Base-by-base conservation (phyloP, 2,113 vertebrate genomes). In the Eubucco bourcierii region DNA sequence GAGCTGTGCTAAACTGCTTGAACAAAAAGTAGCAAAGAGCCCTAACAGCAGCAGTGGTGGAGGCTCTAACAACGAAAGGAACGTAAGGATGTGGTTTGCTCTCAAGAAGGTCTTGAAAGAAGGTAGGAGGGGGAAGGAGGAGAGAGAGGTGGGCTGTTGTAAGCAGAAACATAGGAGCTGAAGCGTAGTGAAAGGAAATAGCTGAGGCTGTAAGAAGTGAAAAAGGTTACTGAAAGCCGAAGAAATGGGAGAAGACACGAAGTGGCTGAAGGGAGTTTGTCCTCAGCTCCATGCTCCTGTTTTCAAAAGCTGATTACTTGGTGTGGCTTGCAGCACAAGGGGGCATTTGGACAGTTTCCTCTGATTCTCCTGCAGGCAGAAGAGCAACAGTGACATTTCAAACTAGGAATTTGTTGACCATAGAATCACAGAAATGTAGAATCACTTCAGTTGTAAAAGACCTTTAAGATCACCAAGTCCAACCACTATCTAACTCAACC, bases 81-180 rank as follows among this genome's bases (percentile, higher is more conserved):
- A 81, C 13, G 0, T 76, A 84, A 96, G 96, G 95, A 96, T 95
- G 96, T 96, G 95, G 95, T 95, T 96, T 96, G 70, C 77, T 80
- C 63, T 91, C 17, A 17, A 91, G 80, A 90, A 93, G 58, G 58
- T 81, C 78, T 90, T 94, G 81, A 95, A 94, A 94, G 91, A 78
- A 86, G 44, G 53, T 83, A 58, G 84, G 87, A 91, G 91, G 88
- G 94, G 73, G 66, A 81, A 90, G 84, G 58, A 93, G 82, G 50
- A 81, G 52, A 93, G 82, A 87, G 73, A 75, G 91, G 87, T 95
- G 93, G 95, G 92, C 95, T 95, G 92, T 83, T 80, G 17, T 83
- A 70, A 85, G 60, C 56, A 77, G 80, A 91, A 78, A 0, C 0
- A 53, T 71, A 92, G 72, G 50, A 92, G 65, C 34, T 84, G 15